phyloP scores from a whole-genome alignment of 2,113 vertebrate genomes.

The Mohoua ochrocephala region DNA sequence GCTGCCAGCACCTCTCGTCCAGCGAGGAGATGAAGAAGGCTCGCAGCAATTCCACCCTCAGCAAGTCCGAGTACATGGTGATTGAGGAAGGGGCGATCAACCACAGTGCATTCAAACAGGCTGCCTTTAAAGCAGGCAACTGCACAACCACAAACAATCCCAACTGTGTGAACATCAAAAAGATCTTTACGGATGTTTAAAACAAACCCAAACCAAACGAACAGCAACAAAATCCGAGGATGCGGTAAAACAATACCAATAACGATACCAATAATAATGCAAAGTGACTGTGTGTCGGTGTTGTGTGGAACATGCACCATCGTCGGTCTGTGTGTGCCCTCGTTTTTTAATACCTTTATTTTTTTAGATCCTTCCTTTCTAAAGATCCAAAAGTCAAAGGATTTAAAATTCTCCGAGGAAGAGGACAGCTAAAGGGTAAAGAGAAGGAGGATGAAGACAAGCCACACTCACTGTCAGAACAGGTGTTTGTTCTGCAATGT shows the following conservation, averaged over 20 bases:
- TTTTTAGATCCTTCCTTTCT: slow-evolving; percentile 67
- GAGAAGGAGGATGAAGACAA: slow-evolving; percentile 27
- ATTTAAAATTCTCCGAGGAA: slow-evolving; percentile 54
- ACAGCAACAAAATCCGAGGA: background rate
- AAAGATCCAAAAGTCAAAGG: slow-evolving; percentile 7
- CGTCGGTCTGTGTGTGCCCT: slow-evolving; percentile 73
- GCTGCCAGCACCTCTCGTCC: slow-evolving; percentile 89
- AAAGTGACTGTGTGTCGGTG: slow-evolving; percentile 60
- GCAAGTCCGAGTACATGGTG: slow-evolving; percentile 97
- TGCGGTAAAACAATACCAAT: background rate
- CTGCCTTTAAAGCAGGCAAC: slow-evolving; percentile 82
- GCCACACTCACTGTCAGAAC: slow-evolving; percentile 53
- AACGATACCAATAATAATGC: background rate
- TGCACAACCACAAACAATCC: slow-evolving; percentile 82
- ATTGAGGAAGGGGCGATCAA: slow-evolving; percentile 89
- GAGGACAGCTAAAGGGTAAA: slow-evolving; percentile 10
- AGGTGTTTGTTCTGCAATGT: slow-evolving; percentile 68
- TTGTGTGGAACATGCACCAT: slow-evolving; percentile 71
- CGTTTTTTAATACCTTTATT: slow-evolving; percentile 65
- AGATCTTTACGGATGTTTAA: slow-evolving; percentile 97
- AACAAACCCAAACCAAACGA: background rate
- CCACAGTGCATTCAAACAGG: slow-evolving; percentile 87
- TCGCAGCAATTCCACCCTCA: slow-evolving; percentile 89
- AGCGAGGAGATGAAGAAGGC: slow-evolving; percentile 88
- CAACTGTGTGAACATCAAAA: slow-evolving; percentile 93